Base-by-base conservation (phyloP, 2,113 vertebrate genomes). In the Varanus komodoensis region DNA sequence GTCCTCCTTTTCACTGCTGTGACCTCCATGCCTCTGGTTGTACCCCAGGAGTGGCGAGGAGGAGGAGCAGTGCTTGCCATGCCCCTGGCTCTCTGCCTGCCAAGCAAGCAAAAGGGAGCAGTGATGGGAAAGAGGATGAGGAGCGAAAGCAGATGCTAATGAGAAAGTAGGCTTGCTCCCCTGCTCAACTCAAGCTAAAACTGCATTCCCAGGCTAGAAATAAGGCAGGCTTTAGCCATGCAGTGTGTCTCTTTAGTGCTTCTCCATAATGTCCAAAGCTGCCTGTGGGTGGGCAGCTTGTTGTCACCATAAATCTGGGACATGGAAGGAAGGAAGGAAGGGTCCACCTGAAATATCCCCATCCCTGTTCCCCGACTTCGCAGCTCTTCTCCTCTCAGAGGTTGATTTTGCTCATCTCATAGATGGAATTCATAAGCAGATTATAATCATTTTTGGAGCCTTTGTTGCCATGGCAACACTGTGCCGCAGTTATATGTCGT, bases 381-480 rank as follows among this genome's bases (percentile, higher is more conserved):
- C 84, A 88, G 85, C 94, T 93, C 78, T 71, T 54, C 23, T 32
- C 71, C 68, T 95, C 89, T 94, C 91, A 96, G 93, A 93, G 93
- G 95, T 92, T 95, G 94, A 96, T 96, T 97, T 95, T 94, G 89
- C 84, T 96, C 93, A 95, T 93, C 94, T 96, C 95, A 50, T 91
- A 96, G 94, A 92, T 95, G 44, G 92, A 96, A 96, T 96, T 96
- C 95, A 95, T 96, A 95, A 96, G 95, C 93, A 94, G 93, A 97
- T 97, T 96, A 97, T 95, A 71, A 96, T 96, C 95, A 96, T 96
- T 96, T 64, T 96, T 92, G 93, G 94, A 96, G 95, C 89, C 92
- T 95, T 92, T 95, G 96, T 97, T 97, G 95, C 96, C 94, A 96
- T 97, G 96, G 97, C 94, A 95, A 97, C 95, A 87, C 92, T 90